These are phyloP conservation scores for Lasius fuliginosus DNA, from an alignment of 2,888 invertebrate species.

Conservation along the genomic window DNA sequence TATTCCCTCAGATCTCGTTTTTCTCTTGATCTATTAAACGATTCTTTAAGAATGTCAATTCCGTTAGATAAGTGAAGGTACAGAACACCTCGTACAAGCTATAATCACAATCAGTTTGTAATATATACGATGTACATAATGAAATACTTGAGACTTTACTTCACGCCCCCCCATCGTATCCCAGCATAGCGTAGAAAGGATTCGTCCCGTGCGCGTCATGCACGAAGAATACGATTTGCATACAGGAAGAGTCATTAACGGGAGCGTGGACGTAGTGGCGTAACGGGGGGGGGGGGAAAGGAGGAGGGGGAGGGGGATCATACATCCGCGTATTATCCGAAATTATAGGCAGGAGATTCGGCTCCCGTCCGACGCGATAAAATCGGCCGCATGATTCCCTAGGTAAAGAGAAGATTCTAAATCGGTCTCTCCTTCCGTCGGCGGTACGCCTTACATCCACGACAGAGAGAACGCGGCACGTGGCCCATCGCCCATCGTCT, in stretches of 20 bases:
- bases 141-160: conserved; percentile 5
- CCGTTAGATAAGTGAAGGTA: background rate
- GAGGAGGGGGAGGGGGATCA: conserved; percentile 10
- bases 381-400: conserved; percentile 36
- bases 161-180: background rate
- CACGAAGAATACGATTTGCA: conserved; percentile 45
- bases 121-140: background rate
- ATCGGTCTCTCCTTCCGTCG: conserved; percentile 44
- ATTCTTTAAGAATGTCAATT: background rate
- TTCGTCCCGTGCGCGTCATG: conserved; percentile 23
- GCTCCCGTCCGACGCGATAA: conserved; percentile 48
- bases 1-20: background rate
- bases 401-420: conserved; percentile 18
- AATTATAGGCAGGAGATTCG: conserved; percentile 41
- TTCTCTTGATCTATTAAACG: background rate
- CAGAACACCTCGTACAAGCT: background rate
- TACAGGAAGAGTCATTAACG: conserved; percentile 42
- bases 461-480: conserved; percentile 37
- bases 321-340: conserved; percentile 37
- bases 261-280: conserved; percentile 11
- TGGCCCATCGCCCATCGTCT: conserved; percentile 43
- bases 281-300: background rate
- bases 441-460: conserved; percentile 13
- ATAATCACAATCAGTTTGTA: conserved; percentile 10
- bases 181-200: background rate